A percentile compares a stretch with the other conserved stretches of the same genome.
These are phyloP conservation scores for Amniataba percoides DNA, from an alignment of 2,797 vertebrate genomes.

Conservation along the genomic window DNA sequence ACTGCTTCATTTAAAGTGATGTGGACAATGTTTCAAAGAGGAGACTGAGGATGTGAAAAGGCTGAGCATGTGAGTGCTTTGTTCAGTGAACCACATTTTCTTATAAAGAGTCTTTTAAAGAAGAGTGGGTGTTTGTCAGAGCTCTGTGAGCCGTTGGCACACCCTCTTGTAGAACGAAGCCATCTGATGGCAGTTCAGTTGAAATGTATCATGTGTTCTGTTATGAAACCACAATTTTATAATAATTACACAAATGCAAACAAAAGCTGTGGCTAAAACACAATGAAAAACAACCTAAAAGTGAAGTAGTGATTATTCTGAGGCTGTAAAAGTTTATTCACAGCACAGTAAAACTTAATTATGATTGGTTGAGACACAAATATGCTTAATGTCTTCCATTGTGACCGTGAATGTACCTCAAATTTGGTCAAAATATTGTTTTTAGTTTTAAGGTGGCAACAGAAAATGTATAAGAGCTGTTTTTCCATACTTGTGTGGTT, in stretches of 20 bases:
- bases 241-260: constrained; percentile 13
- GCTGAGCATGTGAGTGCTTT: constrained; percentile 36
- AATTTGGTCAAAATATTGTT: constrained; percentile 3
- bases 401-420: constrained; percentile 66
- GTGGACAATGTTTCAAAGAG: constrained; percentile 15
- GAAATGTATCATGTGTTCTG: constrained; percentile 5
- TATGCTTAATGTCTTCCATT: constrained; percentile 41
- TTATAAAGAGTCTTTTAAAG: constrained; percentile 22
- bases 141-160: constrained; percentile 35
- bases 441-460: constrained; percentile 1
- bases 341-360: constrained; percentile 23
- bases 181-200: constrained; percentile 35
- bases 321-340: constrained; percentile 26
- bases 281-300: background rate
- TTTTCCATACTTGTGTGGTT: constrained; percentile 33
- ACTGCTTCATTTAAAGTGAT: constrained; percentile 6
- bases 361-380: constrained; percentile 3
- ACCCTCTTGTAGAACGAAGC: constrained; percentile 8
- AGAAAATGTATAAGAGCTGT: constrained; percentile 17
- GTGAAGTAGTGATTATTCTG: constrained; percentile 3
- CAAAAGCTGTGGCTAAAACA: constrained; percentile 25
- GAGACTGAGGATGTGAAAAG: constrained; percentile 33
- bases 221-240: constrained; percentile 22
- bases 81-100: constrained; percentile 22
- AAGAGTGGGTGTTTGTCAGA: constrained; percentile 9